These are phyloP conservation scores for Hecatera dysodea DNA, from an alignment of 2,888 invertebrate species.

Conservation along the genomic window DNA sequence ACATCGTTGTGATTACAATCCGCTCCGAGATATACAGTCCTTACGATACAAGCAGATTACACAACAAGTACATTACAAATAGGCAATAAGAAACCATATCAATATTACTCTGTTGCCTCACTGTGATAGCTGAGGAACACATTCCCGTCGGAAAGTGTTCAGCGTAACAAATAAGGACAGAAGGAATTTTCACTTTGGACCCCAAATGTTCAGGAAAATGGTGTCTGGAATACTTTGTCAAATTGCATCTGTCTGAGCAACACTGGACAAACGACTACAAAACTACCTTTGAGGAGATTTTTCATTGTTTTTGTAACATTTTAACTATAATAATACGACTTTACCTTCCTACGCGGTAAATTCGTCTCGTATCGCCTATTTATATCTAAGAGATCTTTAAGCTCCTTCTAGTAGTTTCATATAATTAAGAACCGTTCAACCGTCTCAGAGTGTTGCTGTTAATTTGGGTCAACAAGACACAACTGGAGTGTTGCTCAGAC, in stretches of 20 bases:
- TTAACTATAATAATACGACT: conserved; percentile 23
- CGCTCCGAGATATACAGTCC: neutral
- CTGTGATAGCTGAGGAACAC: neutral
- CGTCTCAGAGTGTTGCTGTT: no score
- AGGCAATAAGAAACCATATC: conserved; percentile 34
- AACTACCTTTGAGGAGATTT: conserved; percentile 29
- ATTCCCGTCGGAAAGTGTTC: conserved; percentile 25
- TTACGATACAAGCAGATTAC: conserved; percentile 24
- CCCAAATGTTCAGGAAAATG: conserved; percentile 50
- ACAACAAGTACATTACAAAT: conserved; percentile 33
- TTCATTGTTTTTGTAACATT: conserved; percentile 29
- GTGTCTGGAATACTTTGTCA: conserved; percentile 29
- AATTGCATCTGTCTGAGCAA: conserved; percentile 5
- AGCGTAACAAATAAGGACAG: conserved; percentile 45
- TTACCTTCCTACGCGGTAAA: conserved; percentile 8
- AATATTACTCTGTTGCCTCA: conserved; percentile 33
- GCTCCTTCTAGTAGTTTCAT: conserved; percentile 29
- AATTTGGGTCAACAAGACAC: neutral
- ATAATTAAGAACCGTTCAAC: neutral
- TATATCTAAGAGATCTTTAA: conserved; percentile 55
- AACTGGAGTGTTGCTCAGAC: conserved; percentile 16
- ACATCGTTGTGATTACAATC: conserved; percentile 44
- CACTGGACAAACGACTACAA: neutral
- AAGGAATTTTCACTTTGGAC: conserved; percentile 62
- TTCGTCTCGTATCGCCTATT: conserved; percentile 16